Base-by-base conservation (phyloP, 1,140 invertebrate species). In the Mactra quadrangularis region DNA sequence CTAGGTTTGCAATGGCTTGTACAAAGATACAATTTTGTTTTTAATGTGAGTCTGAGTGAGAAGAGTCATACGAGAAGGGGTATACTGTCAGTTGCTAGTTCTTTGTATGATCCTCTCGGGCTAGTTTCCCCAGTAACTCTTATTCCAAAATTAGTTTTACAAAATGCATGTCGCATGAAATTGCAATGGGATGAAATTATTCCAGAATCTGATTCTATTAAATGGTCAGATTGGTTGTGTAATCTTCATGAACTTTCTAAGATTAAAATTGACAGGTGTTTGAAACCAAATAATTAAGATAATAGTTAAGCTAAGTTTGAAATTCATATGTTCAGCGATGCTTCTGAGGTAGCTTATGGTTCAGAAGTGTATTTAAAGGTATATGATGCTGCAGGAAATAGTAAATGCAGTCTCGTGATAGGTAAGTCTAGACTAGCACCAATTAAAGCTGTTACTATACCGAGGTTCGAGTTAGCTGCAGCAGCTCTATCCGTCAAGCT, bases 81-180 rank as follows among this genome's bases (percentile, higher is more conserved):
- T 35, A 79, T 78, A 31, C 31, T 84, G 27, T 71, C 74, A 22
- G 29, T 60, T 25, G 68, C 75, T 22, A 60, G 60, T 25, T 22
- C 52, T 0, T 15, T 89, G 0, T 89, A 82, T 71, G 90, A 90
- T 53, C 90, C 87, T 0, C 68, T 88, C 11, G 90, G 89, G 15
- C 47, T 86, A 27, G 70, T 62, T 1, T n/a, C 87, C 0, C 77
- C 76, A 3, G 74, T 64, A 19, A 68, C 45, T n/a, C 35, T 87
- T 3, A 38, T 29, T 17, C 74, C 50, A 3, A 83, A 76, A 52
- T 33, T 81, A 22, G 57, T 83, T 19, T 29, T 81, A 7, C 70
- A 84, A 27, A 57, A 75, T 25, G 22, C 82, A 11, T 85, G 82
- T 76, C 11, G 27, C 1, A 3, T 50, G 6, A 60, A 47, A 7